These are phyloP conservation scores for Mustela nigripes DNA, from an alignment of 2,113 vertebrate genomes.

Conservation along the genomic window DNA sequence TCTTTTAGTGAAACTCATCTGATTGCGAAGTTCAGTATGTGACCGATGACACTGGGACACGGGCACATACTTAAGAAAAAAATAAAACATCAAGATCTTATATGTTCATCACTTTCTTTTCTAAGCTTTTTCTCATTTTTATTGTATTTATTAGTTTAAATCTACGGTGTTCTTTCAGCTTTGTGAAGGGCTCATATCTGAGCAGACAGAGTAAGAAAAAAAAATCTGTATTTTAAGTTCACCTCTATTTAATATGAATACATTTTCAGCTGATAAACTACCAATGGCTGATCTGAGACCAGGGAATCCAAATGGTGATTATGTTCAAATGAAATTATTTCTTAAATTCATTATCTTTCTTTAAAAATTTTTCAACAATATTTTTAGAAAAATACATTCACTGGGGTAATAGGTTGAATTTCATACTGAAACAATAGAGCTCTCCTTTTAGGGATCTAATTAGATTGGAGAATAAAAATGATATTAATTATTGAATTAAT, in stretches of 20 bases:
- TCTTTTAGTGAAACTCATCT: conserved; percentile 59
- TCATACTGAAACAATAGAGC: conserved; percentile 64
- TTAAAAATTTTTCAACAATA: conserved; percentile 52
- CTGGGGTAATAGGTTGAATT: conserved; percentile 69
- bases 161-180: conserved; percentile 79
- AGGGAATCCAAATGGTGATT: conserved; percentile 81
- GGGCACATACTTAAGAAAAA: conserved; percentile 73
- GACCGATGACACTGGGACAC: conserved; percentile 71
- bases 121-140: conserved; percentile 82
- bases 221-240: neutral
- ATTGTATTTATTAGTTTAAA: conserved; percentile 79
- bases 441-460: conserved; percentile 74
- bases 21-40: conserved; percentile 71
- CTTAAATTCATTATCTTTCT: conserved; percentile 59
- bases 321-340: conserved; percentile 77
- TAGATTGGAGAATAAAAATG: conserved; percentile 57
- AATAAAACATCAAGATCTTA: conserved; percentile 78
- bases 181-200: conserved; percentile 73
- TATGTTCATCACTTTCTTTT: conserved; percentile 76
- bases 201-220: conserved; percentile 31
- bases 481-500: conserved; percentile 75
- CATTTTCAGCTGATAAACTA: conserved; percentile 70
- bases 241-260: conserved; percentile 55
- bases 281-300: conserved; percentile 73
- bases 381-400: conserved; percentile 64